A percentile compares a stretch with the other conserved stretches of the same genome.
Evolutionary conservation across 2,797 vertebrate species (phyloP).

Genomic region (Lacerta viridis): DNA sequence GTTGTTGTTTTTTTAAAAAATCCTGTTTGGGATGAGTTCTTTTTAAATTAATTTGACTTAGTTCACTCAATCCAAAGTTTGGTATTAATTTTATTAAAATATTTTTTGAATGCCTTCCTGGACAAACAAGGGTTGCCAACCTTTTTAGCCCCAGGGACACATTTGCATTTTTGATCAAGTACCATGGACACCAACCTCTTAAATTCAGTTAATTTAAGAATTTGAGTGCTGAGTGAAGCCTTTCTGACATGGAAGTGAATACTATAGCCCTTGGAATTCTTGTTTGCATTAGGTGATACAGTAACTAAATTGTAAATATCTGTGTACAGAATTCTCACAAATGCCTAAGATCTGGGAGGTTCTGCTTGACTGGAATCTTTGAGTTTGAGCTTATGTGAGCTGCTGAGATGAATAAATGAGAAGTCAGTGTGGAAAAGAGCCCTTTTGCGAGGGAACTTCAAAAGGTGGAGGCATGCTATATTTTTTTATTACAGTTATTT

Average conservation of each 20-base stretch:
- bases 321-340: constrained; percentile 6
- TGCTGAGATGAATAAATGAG: constrained; percentile 24
- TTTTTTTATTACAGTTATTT: too few species aligned
- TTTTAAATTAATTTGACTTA: background rate
- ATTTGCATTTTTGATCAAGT: too few species aligned
- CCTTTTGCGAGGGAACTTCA: background rate
- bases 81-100: background rate
- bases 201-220: background rate
- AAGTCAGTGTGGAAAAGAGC: background rate
- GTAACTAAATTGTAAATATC: constrained; percentile 30
- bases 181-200: too few species aligned
- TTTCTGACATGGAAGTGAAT: background rate
- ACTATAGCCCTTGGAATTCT: background rate
- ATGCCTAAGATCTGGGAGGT: constrained; percentile 8
- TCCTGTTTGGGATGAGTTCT: background rate
- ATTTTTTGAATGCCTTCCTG: too few species aligned
- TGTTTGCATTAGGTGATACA: constrained; percentile 15
- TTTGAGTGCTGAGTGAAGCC: background rate
- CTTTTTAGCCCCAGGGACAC: too few species aligned
- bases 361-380: background rate
- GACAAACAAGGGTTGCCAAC: too few species aligned
- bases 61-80: background rate
- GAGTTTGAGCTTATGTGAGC: constrained; percentile 17
- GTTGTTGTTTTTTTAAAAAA: background rate
- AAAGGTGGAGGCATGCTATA: background rate